Evolutionary conservation across 2,797 vertebrate species (phyloP), one percentile per base, ranked within the genome.

Genomic region (Premnoplex brunnescens): DNA sequence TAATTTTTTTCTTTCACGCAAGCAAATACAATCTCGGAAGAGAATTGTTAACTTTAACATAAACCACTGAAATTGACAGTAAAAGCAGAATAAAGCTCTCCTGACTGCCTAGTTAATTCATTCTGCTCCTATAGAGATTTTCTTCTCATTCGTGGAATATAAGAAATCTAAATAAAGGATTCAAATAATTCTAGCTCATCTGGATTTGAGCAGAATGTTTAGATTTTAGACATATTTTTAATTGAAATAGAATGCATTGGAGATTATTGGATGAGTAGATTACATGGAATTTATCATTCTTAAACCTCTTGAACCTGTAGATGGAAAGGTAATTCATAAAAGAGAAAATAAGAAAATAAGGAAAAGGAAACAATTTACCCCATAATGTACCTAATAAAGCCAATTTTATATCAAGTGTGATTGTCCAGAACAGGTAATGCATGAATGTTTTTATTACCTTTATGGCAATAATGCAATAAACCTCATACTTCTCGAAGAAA

Each of bases 281-380:
- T 88, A 77, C 10, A 49, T 36, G 32, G 49, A 75, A 49, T 90
- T 80, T 88, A 54, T 90, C 37, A 36, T 83, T 86, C 37, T 85
- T 88, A 80, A 94, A 76, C 28, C 34, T 89, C 60, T 66, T 73
- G 60, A 85, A 88, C 44, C 55, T 74, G 14, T 52, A 77, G 64
- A 74, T 44, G 13, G 41, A 44, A 83, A 89, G 24, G 60, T 83
- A 89, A 67, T 79, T 80, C 32, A 43, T 83, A 58, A 80, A 85
- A 63, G 9, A 13, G 8, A 76, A 87, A 95, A 84, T 32, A 89
- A 83, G 64, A 80, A 93, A 96, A 83, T 88, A 88, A 83, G 78
- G 81, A 59, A 87, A 87, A 89, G 79, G 82, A 94, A 94, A 94
- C 74, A 24, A 85, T 89, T 88, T 95, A 17, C 73, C 27, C 89